phyloP scores from a whole-genome alignment of 2,113 vertebrate species.

The Onychorhynchus coronatus region DNA sequence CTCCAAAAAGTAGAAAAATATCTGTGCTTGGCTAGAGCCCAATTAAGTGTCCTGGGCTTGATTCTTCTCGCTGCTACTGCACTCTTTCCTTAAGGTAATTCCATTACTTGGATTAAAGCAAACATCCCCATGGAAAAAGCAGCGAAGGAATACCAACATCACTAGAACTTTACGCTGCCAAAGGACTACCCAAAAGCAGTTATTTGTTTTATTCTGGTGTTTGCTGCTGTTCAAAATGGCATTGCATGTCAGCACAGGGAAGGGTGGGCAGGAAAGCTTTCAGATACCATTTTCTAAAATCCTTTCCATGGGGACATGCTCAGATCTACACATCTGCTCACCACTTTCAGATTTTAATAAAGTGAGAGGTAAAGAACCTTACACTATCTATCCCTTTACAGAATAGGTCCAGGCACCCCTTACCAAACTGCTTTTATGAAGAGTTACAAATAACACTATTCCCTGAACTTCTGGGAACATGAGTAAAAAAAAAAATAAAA shows the following conservation, averaged over 20 bases:
- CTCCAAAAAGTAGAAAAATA: not conserved
- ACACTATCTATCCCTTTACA: not conserved
- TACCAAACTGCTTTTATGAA: not conserved
- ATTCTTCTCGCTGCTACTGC: not conserved
- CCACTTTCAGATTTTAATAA: not conserved
- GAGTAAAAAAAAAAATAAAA: accelerated
- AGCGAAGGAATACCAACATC: not conserved
- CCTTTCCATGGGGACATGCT: not conserved
- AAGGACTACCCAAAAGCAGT: not conserved
- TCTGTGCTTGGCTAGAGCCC: not conserved
- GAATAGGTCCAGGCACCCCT: not conserved
- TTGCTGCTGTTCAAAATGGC: not conserved
- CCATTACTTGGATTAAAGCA: not conserved
- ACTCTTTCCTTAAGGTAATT: not conserved
- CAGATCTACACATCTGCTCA: not conserved
- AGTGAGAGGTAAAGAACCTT: not conserved
- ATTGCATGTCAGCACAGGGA: not conserved
- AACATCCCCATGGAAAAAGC: not conserved
- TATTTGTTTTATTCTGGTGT: not conserved
- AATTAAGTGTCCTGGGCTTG: not conserved
- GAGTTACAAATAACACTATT: not conserved
- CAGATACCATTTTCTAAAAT: not conserved
- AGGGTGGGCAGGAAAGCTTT: not conserved
- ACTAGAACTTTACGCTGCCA: not conserved
- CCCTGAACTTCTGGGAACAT: not conserved